Percentiles rank a stretch among this genome's conserved stretches.
Evolutionary conservation across 2,113 vertebrate genomes (phyloP).

Genomic region (Pelecanus crispus): DNA sequence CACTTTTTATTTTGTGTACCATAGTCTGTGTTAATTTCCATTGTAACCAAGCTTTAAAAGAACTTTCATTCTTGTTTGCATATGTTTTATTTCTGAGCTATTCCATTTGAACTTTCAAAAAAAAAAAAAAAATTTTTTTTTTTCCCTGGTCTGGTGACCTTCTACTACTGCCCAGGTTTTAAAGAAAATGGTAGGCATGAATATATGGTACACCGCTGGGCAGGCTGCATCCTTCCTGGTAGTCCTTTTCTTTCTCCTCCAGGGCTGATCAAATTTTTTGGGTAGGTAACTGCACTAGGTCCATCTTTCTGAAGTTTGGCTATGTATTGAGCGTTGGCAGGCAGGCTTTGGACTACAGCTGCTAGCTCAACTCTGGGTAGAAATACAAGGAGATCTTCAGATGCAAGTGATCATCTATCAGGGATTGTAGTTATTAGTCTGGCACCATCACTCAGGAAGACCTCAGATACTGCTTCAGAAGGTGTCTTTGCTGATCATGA

Average conservation of each 20-base stretch:
- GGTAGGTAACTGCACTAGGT: neutral
- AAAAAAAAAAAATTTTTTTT: neutral
- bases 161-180: neutral
- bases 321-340: neutral
- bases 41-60: neutral
- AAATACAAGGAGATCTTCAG: neutral
- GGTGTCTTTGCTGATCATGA: neutral
- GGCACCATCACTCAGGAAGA: neutral
- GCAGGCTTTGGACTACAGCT: neutral
- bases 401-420: neutral
- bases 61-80: neutral
- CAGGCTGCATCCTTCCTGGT: neutral
- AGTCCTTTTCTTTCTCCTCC: neutral
- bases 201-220: fast-evolving
- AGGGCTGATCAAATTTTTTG: neutral
- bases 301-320: neutral
- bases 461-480: neutral
- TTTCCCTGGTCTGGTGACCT: neutral
- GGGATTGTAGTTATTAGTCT: neutral
- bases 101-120: neutral
- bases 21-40: neutral
- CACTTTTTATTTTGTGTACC: neutral
- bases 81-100: neutral
- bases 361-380: neutral
- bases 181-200: neutral